Conservation (phyloP, 2,888 invertebrate genomes). For the Autographa pulchrina region DNA sequence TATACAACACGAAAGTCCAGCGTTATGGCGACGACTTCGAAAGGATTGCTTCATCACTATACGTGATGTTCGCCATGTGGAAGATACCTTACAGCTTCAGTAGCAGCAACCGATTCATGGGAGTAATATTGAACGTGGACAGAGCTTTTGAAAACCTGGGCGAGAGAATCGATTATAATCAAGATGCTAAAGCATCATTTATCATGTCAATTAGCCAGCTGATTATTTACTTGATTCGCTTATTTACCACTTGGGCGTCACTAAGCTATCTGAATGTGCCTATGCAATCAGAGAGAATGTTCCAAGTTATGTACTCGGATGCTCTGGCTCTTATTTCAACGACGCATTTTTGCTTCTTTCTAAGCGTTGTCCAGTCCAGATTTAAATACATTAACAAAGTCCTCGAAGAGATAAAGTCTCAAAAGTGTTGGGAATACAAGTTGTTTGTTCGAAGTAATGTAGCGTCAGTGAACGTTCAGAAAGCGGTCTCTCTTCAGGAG, state of each 20-base stretch:
- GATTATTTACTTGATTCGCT: slow-evolving; percentile 60
- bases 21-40: slow-evolving; percentile 78
- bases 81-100: slow-evolving; percentile 70
- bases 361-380: slow-evolving; percentile 67
- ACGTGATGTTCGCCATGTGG: slow-evolving; percentile 69
- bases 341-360: slow-evolving; percentile 67
- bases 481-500: slow-evolving; percentile 66
- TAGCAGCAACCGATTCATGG: slow-evolving; percentile 58
- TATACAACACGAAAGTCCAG: slow-evolving; percentile 75
- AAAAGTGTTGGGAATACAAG: slow-evolving; percentile 67
- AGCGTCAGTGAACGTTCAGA: slow-evolving; percentile 52
- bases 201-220: slow-evolving; percentile 61
- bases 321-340: slow-evolving; percentile 66
- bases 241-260: slow-evolving; percentile 67
- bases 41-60: slow-evolving; percentile 63
- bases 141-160: slow-evolving; percentile 66
- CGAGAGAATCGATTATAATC: slow-evolving; percentile 65
- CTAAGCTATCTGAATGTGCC: slow-evolving; percentile 58
- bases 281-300: slow-evolving; percentile 72
- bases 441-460: slow-evolving; percentile 64
- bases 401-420: slow-evolving; percentile 64
- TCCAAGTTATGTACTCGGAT: slow-evolving; percentile 71
- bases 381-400: slow-evolving; percentile 72
- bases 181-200: slow-evolving; percentile 59
- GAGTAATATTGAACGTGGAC: slow-evolving; percentile 70